These are phyloP conservation scores for Maniola hyperantus DNA, from an alignment of 2,888 invertebrate species.

Conservation along the genomic window DNA sequence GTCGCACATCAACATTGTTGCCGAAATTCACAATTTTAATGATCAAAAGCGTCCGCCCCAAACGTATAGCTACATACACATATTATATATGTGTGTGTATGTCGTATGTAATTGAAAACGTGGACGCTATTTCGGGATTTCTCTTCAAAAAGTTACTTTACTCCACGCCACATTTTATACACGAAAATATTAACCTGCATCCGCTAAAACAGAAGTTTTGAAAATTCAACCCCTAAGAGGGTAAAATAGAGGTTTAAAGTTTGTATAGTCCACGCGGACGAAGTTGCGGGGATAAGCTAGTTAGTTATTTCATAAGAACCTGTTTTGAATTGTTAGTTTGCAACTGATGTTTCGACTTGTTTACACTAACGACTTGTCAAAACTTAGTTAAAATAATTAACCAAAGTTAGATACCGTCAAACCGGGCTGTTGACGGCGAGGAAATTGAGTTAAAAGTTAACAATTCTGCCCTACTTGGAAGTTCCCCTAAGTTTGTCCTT, in stretches of 20 bases:
- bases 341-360: too few species aligned
- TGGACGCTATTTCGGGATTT: not conserved
- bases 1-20: conserved; percentile 17
- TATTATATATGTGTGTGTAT: not conserved
- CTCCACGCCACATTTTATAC: not conserved
- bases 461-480: not conserved
- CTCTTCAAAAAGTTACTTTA: not conserved
- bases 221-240: too few species aligned
- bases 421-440: not conserved
- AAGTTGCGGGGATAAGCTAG: too few species aligned
- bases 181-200: not conserved
- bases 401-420: not conserved
- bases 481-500: conserved; percentile 12
- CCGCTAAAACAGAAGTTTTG: too few species aligned
- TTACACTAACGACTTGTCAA: not conserved
- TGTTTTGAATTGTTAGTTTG: too few species aligned
- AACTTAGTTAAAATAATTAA: not conserved
- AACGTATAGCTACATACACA: too few species aligned
- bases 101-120: not conserved
- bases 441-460: conserved; percentile 11
- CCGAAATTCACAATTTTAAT: conserved; percentile 16
- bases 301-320: too few species aligned
- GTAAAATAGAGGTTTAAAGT: too few species aligned
- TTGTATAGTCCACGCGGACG: too few species aligned
- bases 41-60: conserved; percentile 5